Percentiles rank a stretch among this genome's conserved stretches.
These are phyloP conservation scores for Anolis carolinensis DNA, from an alignment of 2,113 vertebrate genomes.

Conservation along the genomic window DNA sequence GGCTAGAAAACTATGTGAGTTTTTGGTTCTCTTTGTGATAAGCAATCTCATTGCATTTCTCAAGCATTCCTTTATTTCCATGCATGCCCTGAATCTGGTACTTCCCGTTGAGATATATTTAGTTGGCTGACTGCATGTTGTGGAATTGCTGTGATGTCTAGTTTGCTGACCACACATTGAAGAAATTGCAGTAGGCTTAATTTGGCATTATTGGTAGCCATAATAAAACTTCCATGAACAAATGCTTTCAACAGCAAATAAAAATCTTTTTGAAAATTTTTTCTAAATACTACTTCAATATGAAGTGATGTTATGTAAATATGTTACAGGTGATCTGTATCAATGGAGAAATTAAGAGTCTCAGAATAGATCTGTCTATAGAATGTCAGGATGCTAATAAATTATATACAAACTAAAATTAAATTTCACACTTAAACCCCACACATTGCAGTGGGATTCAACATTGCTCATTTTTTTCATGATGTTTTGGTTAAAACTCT, in stretches of 20 bases:
- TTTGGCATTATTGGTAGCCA: neutral
- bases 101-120: constrained; percentile 33
- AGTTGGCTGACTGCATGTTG: constrained; percentile 53
- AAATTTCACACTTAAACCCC: constrained; percentile 19
- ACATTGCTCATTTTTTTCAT: constrained; percentile 22
- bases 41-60: constrained; percentile 31
- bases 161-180: constrained; percentile 44
- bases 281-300: neutral
- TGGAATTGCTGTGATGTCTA: neutral
- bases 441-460: constrained; percentile 45
- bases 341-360: neutral
- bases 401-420: neutral
- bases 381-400: neutral
- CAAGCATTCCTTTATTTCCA: constrained; percentile 24
- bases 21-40: constrained; percentile 56
- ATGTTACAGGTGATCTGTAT: neutral
- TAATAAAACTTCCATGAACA: neutral
- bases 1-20: constrained; percentile 96
- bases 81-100: constrained; percentile 44
- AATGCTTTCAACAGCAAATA: neutral
- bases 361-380: neutral
- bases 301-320: neutral
- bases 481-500: neutral
- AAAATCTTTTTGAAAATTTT: too few species aligned
- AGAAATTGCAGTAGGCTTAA: neutral